Base-by-base conservation (phyloP, 2,797 vertebrate species). In the Decapterus maruadsi region DNA sequence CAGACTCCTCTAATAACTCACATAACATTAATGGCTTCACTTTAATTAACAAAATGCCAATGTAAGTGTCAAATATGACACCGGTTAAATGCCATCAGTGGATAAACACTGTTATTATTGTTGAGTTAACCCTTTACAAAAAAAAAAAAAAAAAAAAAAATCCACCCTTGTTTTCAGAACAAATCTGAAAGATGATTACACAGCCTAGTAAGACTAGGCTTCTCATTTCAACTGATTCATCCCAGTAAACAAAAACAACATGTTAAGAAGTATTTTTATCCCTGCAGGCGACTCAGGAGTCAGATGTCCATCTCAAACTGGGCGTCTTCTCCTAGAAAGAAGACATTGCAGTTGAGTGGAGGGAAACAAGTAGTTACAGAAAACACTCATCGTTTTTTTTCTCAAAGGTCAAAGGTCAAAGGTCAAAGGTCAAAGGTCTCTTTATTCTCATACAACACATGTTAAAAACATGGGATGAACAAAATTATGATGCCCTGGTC, bases 251-350 rank as follows among this genome's bases (percentile, higher is more conserved):
- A 69, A 76, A 75, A 85, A 59, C 16, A 51, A 65, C 31, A 34
- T 34, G 34, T 36, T 31, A 38, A 50, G 56, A 53, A 61, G 73
- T 51, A 38, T n/a, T 63, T 46, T 43, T 1, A n/a, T 87, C 62
- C 64, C 62, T 11, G 11, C 5, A 10, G 26, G 9, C 0, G 42
- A 46, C 43, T 69, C 40, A 69, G 34, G 34, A 64, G 59, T 90
- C 76, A 95, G 81, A 95, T 95, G 85, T 95, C 95, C 91, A 95
- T 95, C 77, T 95, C 94, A 92, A 95, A 95, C 89, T 94, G 95
- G 72, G 84, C 87, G 43, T 95, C 95, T 3, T 94, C 93, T 13
- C 84, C 93, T 94, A 50, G 19, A 78, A 77, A 72, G 68, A 29
- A 79, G 1, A 80, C 6, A 68, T 0, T 3, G 13, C 8, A 22